Conservation (phyloP, 2,797 vertebrate species). For the Graptemys geographica region DNA sequence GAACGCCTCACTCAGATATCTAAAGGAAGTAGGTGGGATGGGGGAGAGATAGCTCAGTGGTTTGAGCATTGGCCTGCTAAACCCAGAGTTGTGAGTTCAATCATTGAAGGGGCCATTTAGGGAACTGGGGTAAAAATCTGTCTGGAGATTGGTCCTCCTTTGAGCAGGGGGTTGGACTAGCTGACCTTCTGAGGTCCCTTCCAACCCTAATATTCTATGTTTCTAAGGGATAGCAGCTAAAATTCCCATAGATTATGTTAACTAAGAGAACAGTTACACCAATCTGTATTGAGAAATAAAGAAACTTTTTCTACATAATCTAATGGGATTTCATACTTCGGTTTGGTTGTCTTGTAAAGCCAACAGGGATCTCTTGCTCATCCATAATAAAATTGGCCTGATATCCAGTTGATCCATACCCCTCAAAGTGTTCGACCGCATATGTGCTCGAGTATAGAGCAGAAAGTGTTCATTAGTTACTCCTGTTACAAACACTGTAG, state of each 20-base stretch:
- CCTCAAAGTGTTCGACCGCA: not conserved
- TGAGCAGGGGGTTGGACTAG: too few species aligned
- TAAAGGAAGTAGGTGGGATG: not conserved
- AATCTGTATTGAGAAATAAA: not conserved
- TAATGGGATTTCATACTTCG: not conserved
- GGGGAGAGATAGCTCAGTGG: too few species aligned
- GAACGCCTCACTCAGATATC: not conserved
- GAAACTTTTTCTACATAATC: not conserved
- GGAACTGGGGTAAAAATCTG: too few species aligned
- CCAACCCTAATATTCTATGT: too few species aligned
- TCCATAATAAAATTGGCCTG: not conserved
- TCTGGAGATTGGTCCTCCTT: too few species aligned
- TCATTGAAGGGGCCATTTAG: too few species aligned
- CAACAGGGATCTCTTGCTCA: not conserved
- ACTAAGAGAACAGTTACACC: not conserved
- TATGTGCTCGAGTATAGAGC: not conserved
- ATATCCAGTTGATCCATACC: not conserved
- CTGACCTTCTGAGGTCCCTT: too few species aligned
- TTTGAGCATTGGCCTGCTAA: too few species aligned
- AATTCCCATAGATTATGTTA: not conserved
- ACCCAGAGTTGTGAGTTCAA: too few species aligned
- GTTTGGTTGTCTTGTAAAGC: not conserved
- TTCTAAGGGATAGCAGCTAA: not conserved
- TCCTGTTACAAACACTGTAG: not conserved
- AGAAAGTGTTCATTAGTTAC: not conserved